Evolutionary conservation across 2,888 invertebrate genomes (phyloP), one percentile per base, ranked within the genome.

Genomic region (Perithous albicinctus): DNA sequence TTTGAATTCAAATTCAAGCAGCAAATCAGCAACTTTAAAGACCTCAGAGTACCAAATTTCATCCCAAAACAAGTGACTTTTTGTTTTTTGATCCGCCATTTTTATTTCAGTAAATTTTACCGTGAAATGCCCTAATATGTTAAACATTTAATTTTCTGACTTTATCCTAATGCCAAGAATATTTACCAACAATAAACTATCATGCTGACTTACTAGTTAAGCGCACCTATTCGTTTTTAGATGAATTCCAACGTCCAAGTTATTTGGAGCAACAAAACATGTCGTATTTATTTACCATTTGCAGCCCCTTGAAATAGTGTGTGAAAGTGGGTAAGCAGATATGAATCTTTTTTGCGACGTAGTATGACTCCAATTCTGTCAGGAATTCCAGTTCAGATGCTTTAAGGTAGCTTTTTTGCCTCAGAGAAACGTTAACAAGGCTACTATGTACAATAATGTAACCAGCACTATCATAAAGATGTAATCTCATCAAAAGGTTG

Each of bases 321-420:
- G 46, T n/a, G 15, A 46, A 46, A 46, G n/a, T n/a, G 15, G 10
- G 41, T 41, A 12, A 20, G 12, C 15, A 43, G 79, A 80, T 80
- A 70, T 18, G 56, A 69, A 80, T 80, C 79, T 80, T 26, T 61
- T 18, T 32, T 51, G n/a, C n/a, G 54, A 74, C 74, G 46, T 67
- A 32, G 54, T 54, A 23, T 20, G 43, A 63, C 32, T 23, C 26
- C 54, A 69, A 51, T 67, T 67, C 51, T 51, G 41, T 35, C 18
- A 29, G 35, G 61, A 56, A 74, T 79, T 74, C 79, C 74, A 54
- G 20, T 7, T 6, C 23, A 56, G 61, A 74, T n/a, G n/a, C n/a
- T n/a, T n/a, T n/a, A n/a, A n/a, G n/a, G n/a, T n/a, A n/a, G n/a
- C n/a, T n/a, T n/a, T n/a, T n/a, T n/a, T n/a, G n/a, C 20, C 18